Base-by-base conservation (phyloP, 2,113 vertebrate species). In the Diadophis punctatus region DNA sequence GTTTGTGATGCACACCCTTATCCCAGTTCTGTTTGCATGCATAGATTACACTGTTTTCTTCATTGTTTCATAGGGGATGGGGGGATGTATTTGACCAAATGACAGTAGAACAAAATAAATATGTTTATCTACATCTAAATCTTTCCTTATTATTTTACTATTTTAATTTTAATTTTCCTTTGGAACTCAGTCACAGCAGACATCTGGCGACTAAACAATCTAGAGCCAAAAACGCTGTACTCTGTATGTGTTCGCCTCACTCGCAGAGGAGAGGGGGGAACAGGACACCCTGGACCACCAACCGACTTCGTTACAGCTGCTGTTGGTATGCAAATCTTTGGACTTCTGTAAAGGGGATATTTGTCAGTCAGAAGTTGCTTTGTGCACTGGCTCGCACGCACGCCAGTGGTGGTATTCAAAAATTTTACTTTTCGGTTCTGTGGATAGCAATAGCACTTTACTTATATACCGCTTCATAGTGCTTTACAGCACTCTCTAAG, bases 191-290 rank as follows among this genome's bases (percentile, higher is more conserved):
- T 97, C 94, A 97, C 95, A 96, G 97, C 95, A 34, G 95, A 96
- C 94, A 97, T 96, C 18, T 97, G 98, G 91, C 98, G 97, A 84
- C 94, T 99, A 92, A 97, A 98, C 55, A 96, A 97, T 88, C 94
- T 99, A 95, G 97, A 98, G 91, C 98, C 98, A 18, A 98, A 97
- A 93, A 98, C 98, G 1, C 97, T 98, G 1, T 99, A 98, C 30
- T 97, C 97, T n/a, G 96, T 98, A 52, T 98, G 97, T 90, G 98
- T 99, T 93, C 98, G 98, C 96, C 96, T 99, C 91, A 97, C 97
- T 93, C 97, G 98, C 2, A 95, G 87, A 68, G 98, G 98, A 60
- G 97, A 97, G 39, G 98, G 98, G 2, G 98, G 98, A 23, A 97
- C 97, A 68, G 98, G 98, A 22, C 97, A 98, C 22, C 98, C 98